A percentile compares a stretch with the other conserved stretches of the same genome.
phyloP scores from a whole-genome alignment of 2,113 vertebrate species.

The Clarias magur region DNA sequence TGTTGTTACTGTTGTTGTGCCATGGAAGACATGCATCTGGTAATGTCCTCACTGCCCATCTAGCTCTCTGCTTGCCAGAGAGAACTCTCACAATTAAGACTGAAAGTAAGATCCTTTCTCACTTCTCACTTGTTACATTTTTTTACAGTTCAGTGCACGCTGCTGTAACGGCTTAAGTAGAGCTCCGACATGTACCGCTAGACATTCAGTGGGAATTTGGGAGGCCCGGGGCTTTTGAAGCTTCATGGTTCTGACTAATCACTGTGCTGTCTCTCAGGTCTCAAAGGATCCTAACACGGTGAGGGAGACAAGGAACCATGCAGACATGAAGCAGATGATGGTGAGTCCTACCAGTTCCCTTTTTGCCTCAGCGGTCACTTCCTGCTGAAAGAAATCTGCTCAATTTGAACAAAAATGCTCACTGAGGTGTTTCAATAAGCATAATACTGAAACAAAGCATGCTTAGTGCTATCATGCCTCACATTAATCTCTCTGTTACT shows the following conservation, averaged over 20 bases:
- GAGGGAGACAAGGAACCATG: slow-evolving; percentile 85
- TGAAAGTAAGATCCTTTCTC: slow-evolving; percentile 78
- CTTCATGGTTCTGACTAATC: slow-evolving; percentile 28
- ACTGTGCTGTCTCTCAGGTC: slow-evolving; percentile 74
- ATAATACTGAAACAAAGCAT: not conserved
- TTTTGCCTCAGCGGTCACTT: not conserved
- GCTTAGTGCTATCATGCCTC: not conserved
- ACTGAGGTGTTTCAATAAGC: not conserved
- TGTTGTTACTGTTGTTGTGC: no score
- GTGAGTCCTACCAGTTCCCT: slow-evolving; percentile 73
- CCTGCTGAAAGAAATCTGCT: slow-evolving; percentile 18
- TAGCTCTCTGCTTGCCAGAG: no score
- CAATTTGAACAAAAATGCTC: not conserved
- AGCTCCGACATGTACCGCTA: slow-evolving; percentile 1
- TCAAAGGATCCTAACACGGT: slow-evolving; percentile 91
- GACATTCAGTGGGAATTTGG: not conserved
- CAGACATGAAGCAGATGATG: slow-evolving; percentile 96
- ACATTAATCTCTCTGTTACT: not conserved
- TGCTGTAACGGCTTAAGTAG: not conserved
- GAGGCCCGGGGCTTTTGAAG: no score
- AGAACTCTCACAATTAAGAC: slow-evolving; percentile 80
- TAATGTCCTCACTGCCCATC: slow-evolving; percentile 63
- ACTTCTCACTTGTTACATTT: slow-evolving; percentile 28
- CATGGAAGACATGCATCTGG: slow-evolving; percentile 76
- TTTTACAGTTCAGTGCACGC: slow-evolving; percentile 18